Evolutionary conservation across 2,113 vertebrate genomes (phyloP).

Genomic region (Syngnathoides biaculeatus): DNA sequence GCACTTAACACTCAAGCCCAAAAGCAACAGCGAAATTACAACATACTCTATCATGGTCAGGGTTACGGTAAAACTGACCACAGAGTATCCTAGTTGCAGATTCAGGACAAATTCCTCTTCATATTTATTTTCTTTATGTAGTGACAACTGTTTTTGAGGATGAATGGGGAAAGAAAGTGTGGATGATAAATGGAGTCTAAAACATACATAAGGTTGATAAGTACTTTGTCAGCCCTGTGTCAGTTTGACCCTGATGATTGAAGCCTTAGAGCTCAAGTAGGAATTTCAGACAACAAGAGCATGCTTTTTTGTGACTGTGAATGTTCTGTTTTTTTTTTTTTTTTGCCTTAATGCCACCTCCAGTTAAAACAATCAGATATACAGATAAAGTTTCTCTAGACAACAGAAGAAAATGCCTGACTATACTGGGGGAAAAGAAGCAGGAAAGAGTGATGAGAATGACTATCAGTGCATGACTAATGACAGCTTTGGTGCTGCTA

Average conservation of each 20-base stretch:
- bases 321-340: conserved; percentile 8
- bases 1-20: neutral
- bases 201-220: conserved; percentile 5
- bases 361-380: neutral
- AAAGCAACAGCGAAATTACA: conserved; percentile 3
- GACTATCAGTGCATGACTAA: conserved; percentile 26
- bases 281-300: neutral
- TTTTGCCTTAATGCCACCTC: neutral
- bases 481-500: conserved; percentile 26
- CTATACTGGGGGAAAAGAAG: neutral
- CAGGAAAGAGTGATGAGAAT: conserved; percentile 15
- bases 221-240: conserved; percentile 4
- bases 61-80: neutral
- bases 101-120: conserved; percentile 4
- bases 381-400: neutral
- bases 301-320: conserved; percentile 9
- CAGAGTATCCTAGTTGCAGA: neutral
- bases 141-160: neutral
- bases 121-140: neutral
- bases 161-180: neutral
- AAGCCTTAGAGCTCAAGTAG: neutral
- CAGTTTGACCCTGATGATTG: conserved; percentile 17
- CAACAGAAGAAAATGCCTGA: neutral
- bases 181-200: conserved; percentile 1
- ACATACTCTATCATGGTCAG: neutral